These are phyloP conservation scores for Sigmodon hispidus DNA, from an alignment of 2,113 vertebrate species.

Conservation along the genomic window DNA sequence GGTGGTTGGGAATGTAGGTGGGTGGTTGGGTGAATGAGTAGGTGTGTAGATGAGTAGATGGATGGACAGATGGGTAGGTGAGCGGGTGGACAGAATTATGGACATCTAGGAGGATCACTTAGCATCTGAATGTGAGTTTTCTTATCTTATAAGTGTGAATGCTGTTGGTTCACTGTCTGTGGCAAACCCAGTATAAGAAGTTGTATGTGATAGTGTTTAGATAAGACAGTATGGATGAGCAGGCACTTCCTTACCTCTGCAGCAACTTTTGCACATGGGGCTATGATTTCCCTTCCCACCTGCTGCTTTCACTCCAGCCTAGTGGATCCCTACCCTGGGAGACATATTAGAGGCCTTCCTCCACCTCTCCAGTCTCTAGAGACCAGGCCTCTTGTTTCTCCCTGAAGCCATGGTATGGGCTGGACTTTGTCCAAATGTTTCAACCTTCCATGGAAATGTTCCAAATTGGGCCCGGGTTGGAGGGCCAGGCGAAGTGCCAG, in stretches of 20 bases:
- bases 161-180: background rate
- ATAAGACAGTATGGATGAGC: too few relatives aligned
- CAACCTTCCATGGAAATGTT: background rate
- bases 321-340: rapidly evolving
- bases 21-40: background rate
- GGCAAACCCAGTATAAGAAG: background rate
- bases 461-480: background rate
- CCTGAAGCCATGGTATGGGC: background rate
- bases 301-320: background rate
- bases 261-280: background rate
- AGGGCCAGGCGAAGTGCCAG: background rate
- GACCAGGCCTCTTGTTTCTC: too few relatives aligned
- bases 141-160: background rate
- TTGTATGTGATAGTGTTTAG: background rate
- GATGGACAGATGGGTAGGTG: background rate
- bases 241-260: background rate
- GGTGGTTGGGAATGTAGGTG: background rate
- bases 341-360: background rate
- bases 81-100: too few relatives aligned
- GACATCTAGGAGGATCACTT: background rate
- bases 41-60: background rate
- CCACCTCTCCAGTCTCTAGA: rapidly evolving
- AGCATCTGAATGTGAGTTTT: background rate
- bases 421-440: background rate
- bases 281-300: background rate